Base-by-base conservation (phyloP, 2,888 invertebrate species). In the Temnothorax rugatulus region DNA sequence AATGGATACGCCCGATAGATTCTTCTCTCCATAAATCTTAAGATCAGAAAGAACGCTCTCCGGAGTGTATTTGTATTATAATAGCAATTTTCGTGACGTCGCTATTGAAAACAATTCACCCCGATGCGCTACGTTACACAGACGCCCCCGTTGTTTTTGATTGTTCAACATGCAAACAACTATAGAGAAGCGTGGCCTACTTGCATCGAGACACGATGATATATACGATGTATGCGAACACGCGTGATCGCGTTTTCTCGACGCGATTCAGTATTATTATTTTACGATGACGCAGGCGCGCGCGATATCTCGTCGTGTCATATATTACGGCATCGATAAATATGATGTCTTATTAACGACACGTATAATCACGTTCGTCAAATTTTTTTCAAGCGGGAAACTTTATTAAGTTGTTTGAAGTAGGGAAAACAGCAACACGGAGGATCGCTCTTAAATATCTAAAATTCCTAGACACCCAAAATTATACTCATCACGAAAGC, bases 101-200 rank as follows among this genome's bases (percentile, higher is more conserved):
- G 29, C 50, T 34, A 52, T 34, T 34, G 7, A 59, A 34, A 61
- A 61, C 79, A 47, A 59, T 81, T 47, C 8, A n/a, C 25, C 9
- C 21, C 38, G 57, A 68, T 54, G 25, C 47, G 4, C 3, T n/a
- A 73, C 74, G 83, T 69, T 61, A 82, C 69, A 57, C 76, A 73
- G 9, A 82, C 69, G 77, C 47, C 75, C 76, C 21, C 47, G 61
- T 4, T 82, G 82, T 87, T 89, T 91, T 89, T 82, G 88, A 91
- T 90, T 87, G 87, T 89, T 87, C 77, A 83, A 86, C 83, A 82
- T 85, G 84, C 85, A 89, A 88, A 88, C 88, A 84, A 25, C 50
- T 44, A 59, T 50, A 25, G 52, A 44, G 64, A 47, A 79, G 82
- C 85, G 52, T 82, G 90, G 64, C 86, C 89, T 81, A 88, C 85